These are phyloP conservation scores for Heliconius hewitsoni DNA, from an alignment of 1,140 invertebrate species.

Conservation along the genomic window DNA sequence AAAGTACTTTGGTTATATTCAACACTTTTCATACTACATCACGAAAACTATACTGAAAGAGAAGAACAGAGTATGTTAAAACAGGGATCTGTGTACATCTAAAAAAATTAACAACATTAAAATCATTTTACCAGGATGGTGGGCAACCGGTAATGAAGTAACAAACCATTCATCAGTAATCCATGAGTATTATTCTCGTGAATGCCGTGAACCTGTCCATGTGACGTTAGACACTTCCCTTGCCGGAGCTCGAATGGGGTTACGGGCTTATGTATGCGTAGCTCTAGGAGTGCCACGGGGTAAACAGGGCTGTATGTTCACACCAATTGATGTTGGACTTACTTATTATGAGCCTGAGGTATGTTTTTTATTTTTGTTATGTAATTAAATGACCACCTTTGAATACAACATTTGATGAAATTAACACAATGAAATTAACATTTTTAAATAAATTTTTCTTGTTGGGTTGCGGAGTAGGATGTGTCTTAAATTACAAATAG, in stretches of 20 bases:
- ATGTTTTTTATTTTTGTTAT: neutral
- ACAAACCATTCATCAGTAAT: conserved; percentile 98
- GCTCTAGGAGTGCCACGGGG: conserved; percentile 93
- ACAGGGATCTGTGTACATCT: too few species aligned
- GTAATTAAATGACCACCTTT: too few species aligned
- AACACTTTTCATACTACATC: too few species aligned
- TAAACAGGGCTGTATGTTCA: conserved; percentile 98
- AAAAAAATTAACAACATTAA: too few species aligned
- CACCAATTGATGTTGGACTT: conserved; percentile 92
- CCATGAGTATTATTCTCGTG: conserved; percentile 97
- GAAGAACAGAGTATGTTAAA: too few species aligned
- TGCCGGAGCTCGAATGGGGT: conserved; percentile 89
- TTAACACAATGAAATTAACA: too few species aligned
- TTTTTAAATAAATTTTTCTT: too few species aligned
- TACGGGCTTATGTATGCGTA: conserved; percentile 94
- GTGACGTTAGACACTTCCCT: conserved; percentile 96
- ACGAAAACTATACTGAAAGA: too few species aligned
- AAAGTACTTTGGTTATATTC: too few species aligned
- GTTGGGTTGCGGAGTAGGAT: too few species aligned
- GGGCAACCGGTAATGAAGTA: conserved; percentile 97
- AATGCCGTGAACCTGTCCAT: conserved; percentile 96
- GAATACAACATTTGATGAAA: too few species aligned
- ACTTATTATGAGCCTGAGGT: conserved; percentile 94
- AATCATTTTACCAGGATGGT: conserved; percentile 88
- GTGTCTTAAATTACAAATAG: too few species aligned